Percentiles rank a stretch among this genome's conserved stretches.
Conservation (phyloP, 1,140 invertebrate genomes). For the Heliconius himera region DNA sequence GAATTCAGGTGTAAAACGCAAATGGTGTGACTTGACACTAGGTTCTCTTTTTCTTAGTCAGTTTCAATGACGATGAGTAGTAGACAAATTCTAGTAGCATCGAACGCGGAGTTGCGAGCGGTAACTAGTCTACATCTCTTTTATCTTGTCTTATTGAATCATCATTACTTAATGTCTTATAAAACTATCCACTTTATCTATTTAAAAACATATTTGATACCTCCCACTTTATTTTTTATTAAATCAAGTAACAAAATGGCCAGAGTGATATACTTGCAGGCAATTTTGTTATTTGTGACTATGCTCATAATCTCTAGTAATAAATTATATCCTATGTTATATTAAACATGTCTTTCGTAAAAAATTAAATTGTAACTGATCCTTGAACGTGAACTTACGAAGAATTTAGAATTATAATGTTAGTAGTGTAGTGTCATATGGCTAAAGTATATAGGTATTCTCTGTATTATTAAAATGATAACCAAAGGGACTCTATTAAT, state of each 20-base stretch:
- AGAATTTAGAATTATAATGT: background rate
- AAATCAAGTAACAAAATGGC: constrained; percentile 7
- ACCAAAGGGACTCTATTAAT: constrained; percentile 52
- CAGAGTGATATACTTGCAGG: no score
- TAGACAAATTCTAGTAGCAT: no score
- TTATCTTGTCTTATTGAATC: background rate
- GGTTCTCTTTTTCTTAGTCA: no score
- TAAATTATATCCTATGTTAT: background rate
- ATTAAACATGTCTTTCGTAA: background rate
- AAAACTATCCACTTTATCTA: constrained; percentile 33
- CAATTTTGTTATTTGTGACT: no score
- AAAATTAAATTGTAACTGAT: background rate
- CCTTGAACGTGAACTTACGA: background rate
- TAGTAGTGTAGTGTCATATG: background rate
- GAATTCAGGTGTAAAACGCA: no score
- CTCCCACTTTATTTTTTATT: constrained; percentile 43
- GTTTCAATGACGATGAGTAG: no score
- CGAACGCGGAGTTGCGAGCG: no score
- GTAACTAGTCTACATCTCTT: background rate
- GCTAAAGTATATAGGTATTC: constrained; percentile 14
- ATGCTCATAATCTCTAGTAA: no score
- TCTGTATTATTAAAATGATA: constrained; percentile 27
- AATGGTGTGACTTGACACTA: no score
- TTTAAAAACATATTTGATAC: constrained; percentile 33
- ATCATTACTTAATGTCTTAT: constrained; percentile 10